A percentile compares a stretch with the other conserved stretches of the same genome.
Evolutionary conservation across 2,797 vertebrate species (phyloP).

Genomic region (Dromococcyx pavoninus): DNA sequence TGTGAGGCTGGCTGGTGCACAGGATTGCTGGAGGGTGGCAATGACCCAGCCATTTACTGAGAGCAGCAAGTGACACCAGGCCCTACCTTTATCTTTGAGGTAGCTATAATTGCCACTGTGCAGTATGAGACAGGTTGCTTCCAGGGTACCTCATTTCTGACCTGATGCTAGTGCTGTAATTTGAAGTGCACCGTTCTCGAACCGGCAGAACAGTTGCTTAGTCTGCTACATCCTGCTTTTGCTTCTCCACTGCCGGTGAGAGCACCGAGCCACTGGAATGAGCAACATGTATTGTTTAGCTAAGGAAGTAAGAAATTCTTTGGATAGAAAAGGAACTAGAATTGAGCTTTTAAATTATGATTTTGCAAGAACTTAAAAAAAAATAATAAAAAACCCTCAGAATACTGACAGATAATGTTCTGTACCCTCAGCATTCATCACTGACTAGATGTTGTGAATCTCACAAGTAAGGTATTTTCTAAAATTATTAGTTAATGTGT

Average conservation of each 20-base stretch:
- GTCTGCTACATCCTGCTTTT: background rate
- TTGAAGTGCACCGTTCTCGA: background rate
- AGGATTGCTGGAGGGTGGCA: background rate
- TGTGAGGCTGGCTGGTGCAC: background rate
- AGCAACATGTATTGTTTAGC: background rate
- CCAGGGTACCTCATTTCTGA: background rate
- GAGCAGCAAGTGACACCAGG: background rate
- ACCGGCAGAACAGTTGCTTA: background rate
- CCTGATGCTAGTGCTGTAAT: background rate
- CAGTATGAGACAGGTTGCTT: background rate
- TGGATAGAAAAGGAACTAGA: background rate
- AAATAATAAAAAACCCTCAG: background rate
- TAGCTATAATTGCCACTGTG: background rate
- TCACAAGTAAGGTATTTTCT: background rate
- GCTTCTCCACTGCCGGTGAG: background rate
- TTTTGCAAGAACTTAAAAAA: background rate
- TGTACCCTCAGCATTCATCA: fast-evolving
- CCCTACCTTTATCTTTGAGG: background rate
- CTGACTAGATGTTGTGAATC: fast-evolving
- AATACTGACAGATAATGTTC: background rate
- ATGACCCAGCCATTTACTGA: background rate
- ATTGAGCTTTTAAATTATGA: background rate
- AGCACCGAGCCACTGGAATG: background rate
- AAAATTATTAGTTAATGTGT: background rate
- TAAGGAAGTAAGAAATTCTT: background rate